Conservation (phyloP, 2,888 invertebrate genomes). For the Eubasilissa splendida region DNA sequence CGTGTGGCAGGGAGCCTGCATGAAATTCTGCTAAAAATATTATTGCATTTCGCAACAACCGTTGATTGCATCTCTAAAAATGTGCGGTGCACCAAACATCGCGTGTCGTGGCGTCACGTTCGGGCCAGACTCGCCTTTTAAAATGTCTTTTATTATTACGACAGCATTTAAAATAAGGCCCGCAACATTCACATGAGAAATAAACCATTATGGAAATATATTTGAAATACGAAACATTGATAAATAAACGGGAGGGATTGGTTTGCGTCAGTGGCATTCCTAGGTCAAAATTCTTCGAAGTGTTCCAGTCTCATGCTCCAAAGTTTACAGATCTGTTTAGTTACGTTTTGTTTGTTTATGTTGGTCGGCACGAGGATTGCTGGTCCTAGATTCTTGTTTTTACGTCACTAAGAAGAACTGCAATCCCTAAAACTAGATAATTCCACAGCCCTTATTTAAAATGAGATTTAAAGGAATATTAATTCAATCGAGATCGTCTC, state of each 20-base stretch:
- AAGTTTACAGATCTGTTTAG: slow-evolving; percentile 50
- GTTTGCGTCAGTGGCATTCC: slow-evolving; percentile 44
- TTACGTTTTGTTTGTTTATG: slow-evolving; percentile 51
- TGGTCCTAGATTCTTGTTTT: not conserved
- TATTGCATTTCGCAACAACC: slow-evolving; percentile 48
- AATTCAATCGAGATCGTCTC: not conserved
- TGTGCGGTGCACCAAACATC: slow-evolving; percentile 18
- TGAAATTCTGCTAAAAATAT: slow-evolving; percentile 54
- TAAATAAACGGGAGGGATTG: slow-evolving; percentile 21
- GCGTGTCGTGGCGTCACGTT: slow-evolving; percentile 22
- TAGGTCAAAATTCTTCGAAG: slow-evolving; percentile 53
- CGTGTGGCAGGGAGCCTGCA: slow-evolving; percentile 55
- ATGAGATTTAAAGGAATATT: not conserved
- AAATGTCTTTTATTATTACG: too few relatives aligned
- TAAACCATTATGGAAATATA: not conserved
- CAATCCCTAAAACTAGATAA: not conserved
- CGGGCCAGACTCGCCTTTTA: not conserved
- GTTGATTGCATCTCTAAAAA: slow-evolving; percentile 23
- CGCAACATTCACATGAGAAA: not conserved
- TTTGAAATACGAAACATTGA: too few relatives aligned
- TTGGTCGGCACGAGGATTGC: slow-evolving; percentile 25
- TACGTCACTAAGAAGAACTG: not conserved
- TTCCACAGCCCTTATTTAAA: not conserved
- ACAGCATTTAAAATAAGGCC: too few relatives aligned
- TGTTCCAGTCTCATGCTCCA: slow-evolving; percentile 45